phyloP scores from a whole-genome alignment of 2,797 vertebrate genomes.

The Agapornis canus region DNA sequence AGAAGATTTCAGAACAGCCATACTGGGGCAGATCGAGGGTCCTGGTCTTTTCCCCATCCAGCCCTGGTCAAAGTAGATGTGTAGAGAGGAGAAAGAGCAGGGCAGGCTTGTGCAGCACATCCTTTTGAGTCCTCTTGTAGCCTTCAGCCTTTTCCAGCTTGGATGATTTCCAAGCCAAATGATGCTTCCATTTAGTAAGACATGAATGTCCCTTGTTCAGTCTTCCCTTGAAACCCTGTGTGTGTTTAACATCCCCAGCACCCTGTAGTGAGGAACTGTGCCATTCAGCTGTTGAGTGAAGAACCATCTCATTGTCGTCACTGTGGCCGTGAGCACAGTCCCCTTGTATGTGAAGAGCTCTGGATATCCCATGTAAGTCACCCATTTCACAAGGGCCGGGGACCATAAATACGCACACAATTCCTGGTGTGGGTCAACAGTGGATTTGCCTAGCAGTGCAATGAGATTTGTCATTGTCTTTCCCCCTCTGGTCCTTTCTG shows the following conservation, averaged over 20 bases:
- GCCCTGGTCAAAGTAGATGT: not conserved
- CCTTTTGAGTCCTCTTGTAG: not conserved
- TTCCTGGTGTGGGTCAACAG: not conserved
- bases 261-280: not conserved
- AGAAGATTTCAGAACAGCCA: not conserved
- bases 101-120: not conserved
- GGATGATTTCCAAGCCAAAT: not conserved
- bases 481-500: fast-evolving
- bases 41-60: not conserved
- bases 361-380: not conserved
- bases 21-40: not conserved
- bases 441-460: not conserved
- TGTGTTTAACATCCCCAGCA: not conserved
- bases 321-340: not conserved
- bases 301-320: not conserved
- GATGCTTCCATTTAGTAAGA: not conserved
- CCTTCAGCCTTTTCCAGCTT: not conserved
- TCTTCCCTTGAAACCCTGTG: not conserved
- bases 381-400: not conserved
- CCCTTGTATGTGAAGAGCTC: not conserved
- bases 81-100: not conserved
- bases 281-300: not conserved
- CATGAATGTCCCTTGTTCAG: not conserved
- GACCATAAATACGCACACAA: not conserved
- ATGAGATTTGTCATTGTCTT: fast-evolving